A percentile compares a stretch with the other conserved stretches of the same genome.
Conservation (phyloP, 2,113 vertebrate genomes). For the Phrynosoma platyrhinos region DNA sequence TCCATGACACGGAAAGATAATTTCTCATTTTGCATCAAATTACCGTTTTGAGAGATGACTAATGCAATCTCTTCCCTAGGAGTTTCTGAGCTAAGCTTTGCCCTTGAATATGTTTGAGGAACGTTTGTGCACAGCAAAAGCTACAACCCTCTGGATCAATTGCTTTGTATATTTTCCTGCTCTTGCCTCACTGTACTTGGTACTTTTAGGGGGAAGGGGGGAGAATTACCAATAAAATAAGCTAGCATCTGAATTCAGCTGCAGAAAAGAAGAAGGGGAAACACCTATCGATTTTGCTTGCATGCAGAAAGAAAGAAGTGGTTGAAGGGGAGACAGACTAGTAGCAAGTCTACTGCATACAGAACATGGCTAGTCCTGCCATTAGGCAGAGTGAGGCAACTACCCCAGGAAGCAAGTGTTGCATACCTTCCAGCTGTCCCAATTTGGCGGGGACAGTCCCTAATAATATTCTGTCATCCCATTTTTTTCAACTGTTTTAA, state of each 20-base stretch:
- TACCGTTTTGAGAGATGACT: conserved; percentile 34
- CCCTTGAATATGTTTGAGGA: conserved; percentile 45
- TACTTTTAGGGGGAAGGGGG: neutral
- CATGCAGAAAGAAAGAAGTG: neutral
- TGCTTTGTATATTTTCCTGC: neutral
- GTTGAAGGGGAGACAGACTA: no score
- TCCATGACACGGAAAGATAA: conserved; percentile 43
- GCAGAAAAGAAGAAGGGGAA: neutral
- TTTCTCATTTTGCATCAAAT: conserved; percentile 54
- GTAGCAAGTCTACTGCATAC: no score
- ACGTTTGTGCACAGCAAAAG: conserved; percentile 5
- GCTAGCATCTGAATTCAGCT: neutral
- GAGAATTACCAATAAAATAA: neutral
- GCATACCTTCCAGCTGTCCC: no score
- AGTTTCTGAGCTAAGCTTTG: conserved; percentile 33
- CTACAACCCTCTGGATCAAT: neutral
- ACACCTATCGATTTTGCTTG: no score
- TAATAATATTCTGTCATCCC: no score
- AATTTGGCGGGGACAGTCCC: no score
- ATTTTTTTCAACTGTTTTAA: no score
- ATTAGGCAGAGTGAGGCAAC: no score
- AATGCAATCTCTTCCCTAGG: conserved; percentile 30
- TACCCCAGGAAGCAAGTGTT: no score
- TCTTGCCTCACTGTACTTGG: neutral
- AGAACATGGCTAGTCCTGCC: no score